phyloP scores from a whole-genome alignment of 1,140 invertebrate species.

The Heliothis subflexa region DNA sequence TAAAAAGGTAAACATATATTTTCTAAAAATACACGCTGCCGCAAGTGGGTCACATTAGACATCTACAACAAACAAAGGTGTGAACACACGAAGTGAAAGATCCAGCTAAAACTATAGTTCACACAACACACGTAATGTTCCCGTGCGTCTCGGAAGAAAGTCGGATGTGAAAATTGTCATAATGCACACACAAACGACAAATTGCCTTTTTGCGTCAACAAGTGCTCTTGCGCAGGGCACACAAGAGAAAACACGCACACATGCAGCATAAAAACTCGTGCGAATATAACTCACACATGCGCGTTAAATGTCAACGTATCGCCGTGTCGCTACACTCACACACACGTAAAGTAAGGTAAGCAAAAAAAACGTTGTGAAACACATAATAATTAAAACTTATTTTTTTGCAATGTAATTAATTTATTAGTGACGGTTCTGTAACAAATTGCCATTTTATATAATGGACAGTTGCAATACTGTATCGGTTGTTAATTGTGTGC shows the following conservation, averaged over 20 bases:
- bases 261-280: slow-evolving; percentile 51
- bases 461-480: slow-evolving; percentile 41
- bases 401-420: slow-evolving; percentile 37
- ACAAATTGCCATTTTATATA: slow-evolving; percentile 44
- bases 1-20: slow-evolving; percentile 42
- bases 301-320: slow-evolving; percentile 51
- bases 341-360: slow-evolving; percentile 51
- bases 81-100: slow-evolving; percentile 70
- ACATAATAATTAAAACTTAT: slow-evolving; percentile 41
- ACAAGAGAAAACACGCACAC: slow-evolving; percentile 66
- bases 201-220: slow-evolving; percentile 70
- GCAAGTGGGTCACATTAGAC: slow-evolving; percentile 65
- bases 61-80: slow-evolving; percentile 73
- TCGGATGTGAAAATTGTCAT: slow-evolving; percentile 82
- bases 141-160: slow-evolving; percentile 72
- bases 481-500: slow-evolving; percentile 19
- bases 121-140: slow-evolving; percentile 60
- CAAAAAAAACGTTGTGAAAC: slow-evolving; percentile 46
- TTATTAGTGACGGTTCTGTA: slow-evolving; percentile 37
- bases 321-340: slow-evolving; percentile 37
- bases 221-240: slow-evolving; percentile 62
- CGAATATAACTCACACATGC: slow-evolving; percentile 48
- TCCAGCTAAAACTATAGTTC: slow-evolving; percentile 58
- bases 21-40: slow-evolving; percentile 53
- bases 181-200: slow-evolving; percentile 66